phyloP scores from a whole-genome alignment of 2,797 vertebrate genomes.

The Psittacula echo region DNA sequence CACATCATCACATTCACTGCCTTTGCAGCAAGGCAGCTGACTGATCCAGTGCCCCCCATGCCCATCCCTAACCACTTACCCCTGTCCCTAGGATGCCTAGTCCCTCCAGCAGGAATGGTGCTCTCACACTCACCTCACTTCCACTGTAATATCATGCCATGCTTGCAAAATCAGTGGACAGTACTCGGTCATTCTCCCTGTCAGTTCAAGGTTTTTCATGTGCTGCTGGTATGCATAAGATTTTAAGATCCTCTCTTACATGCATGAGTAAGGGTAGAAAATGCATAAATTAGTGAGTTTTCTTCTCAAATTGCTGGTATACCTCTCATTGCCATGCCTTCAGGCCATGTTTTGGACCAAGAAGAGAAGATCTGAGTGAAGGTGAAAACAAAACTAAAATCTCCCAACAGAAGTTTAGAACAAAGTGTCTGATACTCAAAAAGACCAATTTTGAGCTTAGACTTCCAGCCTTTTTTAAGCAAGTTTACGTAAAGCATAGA shows the following conservation, averaged over 20 bases:
- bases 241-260: neutral
- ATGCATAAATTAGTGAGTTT: neutral
- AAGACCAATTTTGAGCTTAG: neutral
- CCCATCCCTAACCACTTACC: fast-evolving
- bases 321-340: neutral
- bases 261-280: neutral
- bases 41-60: neutral
- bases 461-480: neutral
- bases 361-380: neutral
- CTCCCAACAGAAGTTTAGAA: neutral
- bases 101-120: neutral
- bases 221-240: neutral
- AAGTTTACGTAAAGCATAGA: neutral
- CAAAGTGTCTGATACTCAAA: neutral
- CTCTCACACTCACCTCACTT: neutral
- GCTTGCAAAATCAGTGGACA: neutral
- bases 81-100: neutral
- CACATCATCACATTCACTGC: neutral
- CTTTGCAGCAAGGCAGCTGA: neutral
- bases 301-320: neutral
- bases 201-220: neutral
- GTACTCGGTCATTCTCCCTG: neutral
- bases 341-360: neutral
- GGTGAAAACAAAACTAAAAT: neutral
- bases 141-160: neutral